Evolutionary conservation across 2,888 invertebrate genomes (phyloP), one percentile per base, ranked within the genome.

Genomic region (Drosophila monieri): DNA sequence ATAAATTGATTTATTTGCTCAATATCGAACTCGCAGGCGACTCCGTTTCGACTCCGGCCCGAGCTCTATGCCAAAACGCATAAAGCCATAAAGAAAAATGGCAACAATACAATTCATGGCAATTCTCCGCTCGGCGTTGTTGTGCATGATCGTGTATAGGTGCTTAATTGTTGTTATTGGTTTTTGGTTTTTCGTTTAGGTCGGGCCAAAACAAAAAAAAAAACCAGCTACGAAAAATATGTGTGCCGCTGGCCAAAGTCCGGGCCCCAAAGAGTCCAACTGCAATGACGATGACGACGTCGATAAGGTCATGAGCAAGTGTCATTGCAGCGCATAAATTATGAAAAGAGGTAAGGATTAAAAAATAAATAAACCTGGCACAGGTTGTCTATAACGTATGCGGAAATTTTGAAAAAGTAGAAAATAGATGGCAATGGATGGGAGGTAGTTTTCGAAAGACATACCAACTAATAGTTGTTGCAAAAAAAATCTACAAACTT

Each of bases 1-100:
- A 90, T 89, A 88, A 90, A 90, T 90, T 90, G 89, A 90, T 90
- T 90, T 90, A 89, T 89, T 85, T 84, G 80, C 83, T 55, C 72
- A 72, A 66, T 66, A 65, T 65, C 64, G 54, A 18, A 46, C 52
- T 64, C 18, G 67, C 78, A 76, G 74, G 77, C 73, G 65, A 76
- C 76, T 79, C 77, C 55, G 39, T 9, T 18, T 5, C 39, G 18
- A 18, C 35, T 35, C 35, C 14, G 32, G 72, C 64, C 66, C 56
- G 65, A 71, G 48, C 77, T 85, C 86, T 85, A 78, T 78, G 78
- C 78, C 76, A 80, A 81, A 89, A 81, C 77, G 78, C 77, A 85
- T 78, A 73, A 76, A 81, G 73, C 77, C 74, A 78, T 78, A 78
- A 80, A 83, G 75, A 80, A 81, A 81, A 78, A 80, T 87, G 81